A percentile compares a stretch with the other conserved stretches of the same genome.
Conservation (phyloP, 2,113 vertebrate genomes). For the Kryptolebias marmoratus region DNA sequence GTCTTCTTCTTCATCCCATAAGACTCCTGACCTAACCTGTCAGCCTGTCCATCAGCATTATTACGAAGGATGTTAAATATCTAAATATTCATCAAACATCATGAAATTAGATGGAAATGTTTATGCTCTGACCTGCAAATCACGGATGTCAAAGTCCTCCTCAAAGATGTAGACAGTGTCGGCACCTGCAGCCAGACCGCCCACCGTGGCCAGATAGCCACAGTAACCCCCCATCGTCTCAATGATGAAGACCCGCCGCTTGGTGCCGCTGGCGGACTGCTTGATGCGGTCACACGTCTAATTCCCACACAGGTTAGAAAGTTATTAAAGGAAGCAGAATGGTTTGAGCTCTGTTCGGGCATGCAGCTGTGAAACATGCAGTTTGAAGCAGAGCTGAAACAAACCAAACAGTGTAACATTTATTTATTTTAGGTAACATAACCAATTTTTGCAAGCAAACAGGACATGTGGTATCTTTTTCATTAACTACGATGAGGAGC, state of each 20-base stretch:
- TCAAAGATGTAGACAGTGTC: slow-evolving; percentile 97
- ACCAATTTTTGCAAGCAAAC: not conserved
- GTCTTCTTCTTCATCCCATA: too few relatives aligned
- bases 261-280: slow-evolving; percentile 96
- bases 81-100: not conserved
- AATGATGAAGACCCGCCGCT: slow-evolving; percentile 96
- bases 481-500: not conserved
- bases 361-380: not conserved
- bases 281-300: slow-evolving; percentile 98
- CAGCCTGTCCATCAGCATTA: too few relatives aligned
- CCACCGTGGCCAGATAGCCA: slow-evolving; percentile 95
- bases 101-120: not conserved
- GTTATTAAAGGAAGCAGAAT: not conserved
- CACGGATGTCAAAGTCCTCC: slow-evolving; percentile 93
- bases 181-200: slow-evolving; percentile 90
- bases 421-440: too few relatives aligned
- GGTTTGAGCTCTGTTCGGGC: not conserved
- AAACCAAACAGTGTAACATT: not conserved
- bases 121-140: slow-evolving; percentile 87
- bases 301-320: not conserved
- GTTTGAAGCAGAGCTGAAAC: slow-evolving; percentile 27
- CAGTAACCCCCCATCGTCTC: slow-evolving; percentile 99
- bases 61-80: too few relatives aligned
- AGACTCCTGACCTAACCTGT: too few relatives aligned
- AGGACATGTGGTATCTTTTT: not conserved